Base-by-base conservation (phyloP, 1,140 invertebrate species). In the Sarcophaga peregrina region DNA sequence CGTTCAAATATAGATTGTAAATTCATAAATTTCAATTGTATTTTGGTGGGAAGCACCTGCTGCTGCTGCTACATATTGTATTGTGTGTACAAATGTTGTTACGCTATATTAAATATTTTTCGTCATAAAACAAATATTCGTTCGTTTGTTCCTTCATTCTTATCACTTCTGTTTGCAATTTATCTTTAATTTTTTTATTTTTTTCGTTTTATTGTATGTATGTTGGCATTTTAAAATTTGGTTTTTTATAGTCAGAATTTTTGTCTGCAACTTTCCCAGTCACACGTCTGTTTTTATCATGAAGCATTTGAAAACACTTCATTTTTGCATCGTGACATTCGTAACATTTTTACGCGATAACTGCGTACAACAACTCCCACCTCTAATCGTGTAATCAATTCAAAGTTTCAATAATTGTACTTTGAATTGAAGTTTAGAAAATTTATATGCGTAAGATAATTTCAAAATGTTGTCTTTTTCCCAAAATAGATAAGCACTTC, bases 11-110 rank as follows among this genome's bases (percentile, higher is more conserved):
- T 20, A 20, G 17, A 47, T 47, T 48, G 9, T 25, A 52, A 78
- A 78, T 50, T 78, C 20, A 78, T 78, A 52, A 25, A n/a, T 68
- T 78, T 20, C 20, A 11, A 25, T 78, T 47, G 20, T 78, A 13
- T 25, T 11, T 25, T 78, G 10, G 47, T 78, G 75, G 75, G 75
- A 78, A 78, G 46, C 48, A 78, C 75, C 75, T 78, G 17, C 17
- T 68, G 17, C 62, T 17, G n/a, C 9, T 68, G 6, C 5, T 8
- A 25, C 5, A 68, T 68, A 25, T 37, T 37, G 4, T 37, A n/a
- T n/a, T n/a, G n/a, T 37, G 25, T 37, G 25, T 37, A 4, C 25
- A 37, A 37, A 37, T 37, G 25, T 37, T 37, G 4, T 37, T 37
- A 37, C 25, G 62, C 17, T 68, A 10, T 20, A 20, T n/a, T 68